phyloP scores from a whole-genome alignment of 1,140 invertebrate genomes.

The Orchesella cincta region DNA sequence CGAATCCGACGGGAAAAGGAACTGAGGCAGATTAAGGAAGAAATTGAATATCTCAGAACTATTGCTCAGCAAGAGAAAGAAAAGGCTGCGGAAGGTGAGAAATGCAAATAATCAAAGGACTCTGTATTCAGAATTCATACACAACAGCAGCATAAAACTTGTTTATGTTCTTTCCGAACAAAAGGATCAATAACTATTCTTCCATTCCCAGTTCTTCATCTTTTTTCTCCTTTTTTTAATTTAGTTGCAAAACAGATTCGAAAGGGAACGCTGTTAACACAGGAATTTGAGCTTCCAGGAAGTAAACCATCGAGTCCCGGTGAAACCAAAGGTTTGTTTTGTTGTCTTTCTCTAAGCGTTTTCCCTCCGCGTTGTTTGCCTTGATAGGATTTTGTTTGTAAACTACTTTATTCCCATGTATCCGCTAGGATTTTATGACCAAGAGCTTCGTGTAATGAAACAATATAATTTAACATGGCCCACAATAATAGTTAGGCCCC shows the following conservation, averaged over 20 bases:
- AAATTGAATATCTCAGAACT: constrained; percentile 39
- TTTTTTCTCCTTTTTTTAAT: neutral
- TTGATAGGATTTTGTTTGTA: too few species aligned
- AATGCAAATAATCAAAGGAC: neutral
- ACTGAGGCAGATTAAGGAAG: constrained; percentile 35
- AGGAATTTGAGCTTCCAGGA: constrained; percentile 16
- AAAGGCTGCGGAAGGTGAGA: constrained; percentile 4
- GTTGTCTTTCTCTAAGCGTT: neutral
- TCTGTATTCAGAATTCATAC: too few species aligned
- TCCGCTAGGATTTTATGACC: too few species aligned
- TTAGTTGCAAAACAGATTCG: neutral
- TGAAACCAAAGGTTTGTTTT: constrained; percentile 15
- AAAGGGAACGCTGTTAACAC: neutral
- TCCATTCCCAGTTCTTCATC: too few species aligned
- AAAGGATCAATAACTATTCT: too few species aligned
- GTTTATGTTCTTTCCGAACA: too few species aligned
- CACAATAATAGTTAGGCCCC: too few species aligned
- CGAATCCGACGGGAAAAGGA: constrained; percentile 39
- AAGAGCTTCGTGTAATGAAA: too few species aligned
- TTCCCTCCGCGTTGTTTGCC: too few species aligned
- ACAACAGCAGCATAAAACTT: too few species aligned
- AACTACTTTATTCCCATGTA: too few species aligned
- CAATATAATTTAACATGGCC: too few species aligned
- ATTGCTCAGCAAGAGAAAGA: constrained; percentile 27
- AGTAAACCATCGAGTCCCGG: constrained; percentile 3